Evolutionary conservation across 2,113 vertebrate genomes (phyloP).

Genomic region (Ictalurus punctatus): DNA sequence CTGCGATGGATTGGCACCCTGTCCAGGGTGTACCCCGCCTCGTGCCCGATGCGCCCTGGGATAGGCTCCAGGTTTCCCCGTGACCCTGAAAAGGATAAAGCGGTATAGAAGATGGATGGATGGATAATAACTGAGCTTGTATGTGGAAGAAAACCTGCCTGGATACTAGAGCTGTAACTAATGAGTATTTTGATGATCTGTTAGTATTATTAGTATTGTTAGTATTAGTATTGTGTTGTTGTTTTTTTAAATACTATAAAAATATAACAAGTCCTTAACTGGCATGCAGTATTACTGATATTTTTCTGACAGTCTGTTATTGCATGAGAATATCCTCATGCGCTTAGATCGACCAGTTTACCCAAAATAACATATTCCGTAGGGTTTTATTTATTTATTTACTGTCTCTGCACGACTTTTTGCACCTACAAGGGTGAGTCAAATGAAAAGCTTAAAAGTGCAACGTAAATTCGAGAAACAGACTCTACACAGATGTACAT

Average conservation of each 20-base stretch:
- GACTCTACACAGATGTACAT: neutral
- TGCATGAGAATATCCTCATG: neutral
- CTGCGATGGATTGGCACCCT: too few relatives aligned
- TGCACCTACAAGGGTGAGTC: neutral
- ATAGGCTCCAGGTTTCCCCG: too few relatives aligned
- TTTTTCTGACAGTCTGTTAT: neutral
- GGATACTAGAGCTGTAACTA: neutral
- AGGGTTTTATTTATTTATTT: neutral
- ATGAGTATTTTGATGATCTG: neutral
- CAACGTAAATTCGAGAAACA: neutral
- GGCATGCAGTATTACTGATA: neutral
- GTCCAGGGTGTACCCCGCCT: too few relatives aligned
- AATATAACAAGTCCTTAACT: neutral
- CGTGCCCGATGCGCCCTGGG: too few relatives aligned
- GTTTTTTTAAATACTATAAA: neutral
- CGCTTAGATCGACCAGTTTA: neutral
- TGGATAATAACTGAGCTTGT: neutral
- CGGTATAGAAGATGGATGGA: too few relatives aligned
- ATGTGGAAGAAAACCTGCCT: neutral
- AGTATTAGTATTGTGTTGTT: too few relatives aligned
- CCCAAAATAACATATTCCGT: neutral
- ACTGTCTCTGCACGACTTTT: neutral
- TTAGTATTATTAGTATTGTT: neutral
- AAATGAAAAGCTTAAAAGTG: neutral
- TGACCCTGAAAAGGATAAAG: too few relatives aligned